phyloP scores from a whole-genome alignment of 2,113 vertebrate species.

The Geococcyx californianus region DNA sequence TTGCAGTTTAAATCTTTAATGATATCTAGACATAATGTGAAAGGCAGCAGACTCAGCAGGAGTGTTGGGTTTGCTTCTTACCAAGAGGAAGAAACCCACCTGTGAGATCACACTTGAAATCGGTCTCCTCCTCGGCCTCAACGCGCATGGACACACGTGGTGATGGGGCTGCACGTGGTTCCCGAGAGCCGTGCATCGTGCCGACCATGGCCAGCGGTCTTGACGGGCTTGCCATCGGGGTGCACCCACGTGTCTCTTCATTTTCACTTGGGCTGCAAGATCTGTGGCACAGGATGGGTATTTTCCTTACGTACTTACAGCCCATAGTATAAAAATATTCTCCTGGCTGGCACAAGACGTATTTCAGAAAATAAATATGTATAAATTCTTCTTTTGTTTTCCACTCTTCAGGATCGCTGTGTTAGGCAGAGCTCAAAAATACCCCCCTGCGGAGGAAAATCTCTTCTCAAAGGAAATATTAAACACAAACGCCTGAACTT shows the following conservation, averaged over 20 bases:
- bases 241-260: not conserved
- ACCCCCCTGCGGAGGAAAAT: not conserved
- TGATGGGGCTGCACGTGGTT: not conserved
- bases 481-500: not conserved
- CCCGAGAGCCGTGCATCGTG: fast-evolving
- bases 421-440: not conserved
- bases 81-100: too few species aligned
- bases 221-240: not conserved
- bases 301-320: not conserved
- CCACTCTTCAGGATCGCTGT: not conserved
- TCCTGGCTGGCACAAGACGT: fast-evolving
- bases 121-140: not conserved
- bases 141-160: not conserved
- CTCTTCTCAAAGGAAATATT: not conserved
- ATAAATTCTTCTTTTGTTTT: not conserved
- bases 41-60: not conserved
- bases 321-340: not conserved
- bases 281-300: not conserved
- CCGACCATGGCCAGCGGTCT: not conserved
- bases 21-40: not conserved
- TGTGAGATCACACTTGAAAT: not conserved
- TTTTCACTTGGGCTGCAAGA: not conserved
- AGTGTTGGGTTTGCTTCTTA: not conserved
- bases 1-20: not conserved
- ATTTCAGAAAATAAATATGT: not conserved